Conservation (phyloP, 2,113 vertebrate genomes). For the Solea senegalensis region DNA sequence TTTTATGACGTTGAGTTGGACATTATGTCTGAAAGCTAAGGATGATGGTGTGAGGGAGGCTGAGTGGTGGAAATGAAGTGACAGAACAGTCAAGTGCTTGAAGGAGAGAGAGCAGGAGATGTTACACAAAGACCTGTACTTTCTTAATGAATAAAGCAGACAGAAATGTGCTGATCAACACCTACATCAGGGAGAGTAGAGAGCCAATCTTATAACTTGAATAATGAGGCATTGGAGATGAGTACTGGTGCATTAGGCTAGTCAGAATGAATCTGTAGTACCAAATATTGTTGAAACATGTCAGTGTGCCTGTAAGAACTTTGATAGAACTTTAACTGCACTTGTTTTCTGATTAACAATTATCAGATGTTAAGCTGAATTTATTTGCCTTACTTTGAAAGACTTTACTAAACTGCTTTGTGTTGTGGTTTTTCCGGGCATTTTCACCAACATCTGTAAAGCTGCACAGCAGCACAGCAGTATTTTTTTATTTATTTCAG, state of each 20-base stretch:
- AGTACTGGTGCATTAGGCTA: not conserved
- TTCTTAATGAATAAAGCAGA: constrained; percentile 4
- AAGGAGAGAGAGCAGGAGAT: constrained; percentile 53
- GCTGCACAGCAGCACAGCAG: too few relatives aligned
- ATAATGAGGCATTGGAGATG: not conserved
- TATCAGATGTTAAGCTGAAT: too few relatives aligned
- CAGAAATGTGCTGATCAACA: constrained; percentile 23
- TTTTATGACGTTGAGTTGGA: constrained; percentile 62
- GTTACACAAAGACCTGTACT: constrained; percentile 41
- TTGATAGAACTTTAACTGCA: too few relatives aligned
- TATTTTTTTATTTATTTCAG: not conserved
- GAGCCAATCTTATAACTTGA: not conserved
- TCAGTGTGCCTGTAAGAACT: too few relatives aligned
- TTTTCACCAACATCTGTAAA: not conserved
- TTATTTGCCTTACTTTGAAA: not conserved
- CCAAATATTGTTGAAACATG: too few relatives aligned
- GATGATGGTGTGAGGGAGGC: not conserved
- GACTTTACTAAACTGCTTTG: not conserved
- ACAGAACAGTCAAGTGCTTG: constrained; percentile 45
- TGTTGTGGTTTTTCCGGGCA: not conserved
- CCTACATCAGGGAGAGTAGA: not conserved
- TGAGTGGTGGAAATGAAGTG: constrained; percentile 16
- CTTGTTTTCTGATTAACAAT: too few relatives aligned
- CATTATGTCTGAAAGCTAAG: constrained; percentile 65
- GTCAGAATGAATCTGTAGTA: not conserved